Base-by-base conservation (phyloP, 2,888 invertebrate genomes). In the Clusia tigrina region DNA sequence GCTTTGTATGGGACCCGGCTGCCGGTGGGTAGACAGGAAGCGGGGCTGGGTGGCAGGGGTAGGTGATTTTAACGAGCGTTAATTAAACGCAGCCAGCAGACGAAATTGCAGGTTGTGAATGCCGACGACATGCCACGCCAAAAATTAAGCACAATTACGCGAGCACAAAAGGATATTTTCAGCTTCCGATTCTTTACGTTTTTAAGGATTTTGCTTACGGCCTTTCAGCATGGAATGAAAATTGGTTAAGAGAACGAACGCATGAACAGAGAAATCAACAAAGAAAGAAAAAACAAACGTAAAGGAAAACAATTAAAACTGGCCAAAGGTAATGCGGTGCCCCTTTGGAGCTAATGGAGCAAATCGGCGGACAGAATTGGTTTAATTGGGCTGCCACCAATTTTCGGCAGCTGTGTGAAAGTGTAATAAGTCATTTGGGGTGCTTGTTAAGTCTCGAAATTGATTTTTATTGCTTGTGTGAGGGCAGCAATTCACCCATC, bases 31-130 rank as follows among this genome's bases (percentile, higher is more conserved):
- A n/a, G n/a, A 32, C 6, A 32, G 32, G 32, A 9, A 1, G 18
- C 22, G 18, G 3, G 55, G 25, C 12, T 48, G 17, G 32, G 6
- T 32, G 32, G 12, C 32, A 12, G 12, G 32, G 6, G 6, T 22
- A 20, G 18, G 20, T 48, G 20, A 2, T 32, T 55, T 53, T 56
- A 62, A 65, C 62, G 60, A 65, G 62, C 62, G 53, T 62, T 65
- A 62, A 65, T 65, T 65, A 65, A 62, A 62, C 60, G 62, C 63
- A 63, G 58, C 58, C 52, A 23, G 24, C 48, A 2, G 22, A 20
- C 48, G 48, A 22, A 48, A 48, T 20, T 18, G 48, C 22, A 20
- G 48, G 20, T 48, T 18, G 22, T 18, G 48, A 9, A 20, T 3
- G 42, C 3, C n/a, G n/a, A n/a, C 5, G 22, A 2, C 17, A 58